These are phyloP conservation scores for Proctacanthus coquilletti DNA, from an alignment of 1,140 invertebrate genomes.

Conservation along the genomic window DNA sequence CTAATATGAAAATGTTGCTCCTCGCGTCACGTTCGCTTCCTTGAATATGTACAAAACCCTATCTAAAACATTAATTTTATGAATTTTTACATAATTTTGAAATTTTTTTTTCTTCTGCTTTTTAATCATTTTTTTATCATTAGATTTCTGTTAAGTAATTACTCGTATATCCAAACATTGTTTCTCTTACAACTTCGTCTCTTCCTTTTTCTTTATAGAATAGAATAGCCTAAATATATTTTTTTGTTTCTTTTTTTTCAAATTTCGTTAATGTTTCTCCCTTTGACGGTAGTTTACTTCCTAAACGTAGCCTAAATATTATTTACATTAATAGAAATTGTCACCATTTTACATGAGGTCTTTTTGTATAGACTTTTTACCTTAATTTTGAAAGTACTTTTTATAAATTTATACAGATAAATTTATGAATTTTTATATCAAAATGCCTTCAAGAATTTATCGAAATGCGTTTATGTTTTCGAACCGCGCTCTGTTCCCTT, in stretches of 20 bases:
- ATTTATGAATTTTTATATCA: neutral
- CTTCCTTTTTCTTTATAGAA: neutral
- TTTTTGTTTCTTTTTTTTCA: neutral
- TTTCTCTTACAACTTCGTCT: neutral
- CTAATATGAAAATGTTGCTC: conserved; percentile 11
- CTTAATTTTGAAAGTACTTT: conserved; percentile 9
- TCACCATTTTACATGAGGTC: conserved; percentile 21
- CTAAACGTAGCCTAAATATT: no score
- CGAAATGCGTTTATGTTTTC: conserved; percentile 3
- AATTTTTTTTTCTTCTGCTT: neutral
- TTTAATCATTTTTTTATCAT: conserved; percentile 5
- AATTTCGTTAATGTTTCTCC: neutral
- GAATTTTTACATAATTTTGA: conserved; percentile 1
- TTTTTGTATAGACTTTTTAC: conserved; percentile 1
- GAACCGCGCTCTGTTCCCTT: conserved; percentile 2
- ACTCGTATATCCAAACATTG: no score
- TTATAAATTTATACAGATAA: conserved; percentile 4
- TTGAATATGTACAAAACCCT: conserved; percentile 25
- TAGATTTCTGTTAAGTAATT: conserved; percentile 5
- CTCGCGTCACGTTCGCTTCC: conserved; percentile 6
- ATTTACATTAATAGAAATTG: neutral
- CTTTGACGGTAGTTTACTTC: no score
- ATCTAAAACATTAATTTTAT: conserved; percentile 6
- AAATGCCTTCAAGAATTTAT: neutral
- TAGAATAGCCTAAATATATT: neutral